A percentile compares a stretch with the other conserved stretches of the same genome.
phyloP scores from a whole-genome alignment of 2,797 vertebrate genomes.

The Brachyrhaphis roseni region DNA sequence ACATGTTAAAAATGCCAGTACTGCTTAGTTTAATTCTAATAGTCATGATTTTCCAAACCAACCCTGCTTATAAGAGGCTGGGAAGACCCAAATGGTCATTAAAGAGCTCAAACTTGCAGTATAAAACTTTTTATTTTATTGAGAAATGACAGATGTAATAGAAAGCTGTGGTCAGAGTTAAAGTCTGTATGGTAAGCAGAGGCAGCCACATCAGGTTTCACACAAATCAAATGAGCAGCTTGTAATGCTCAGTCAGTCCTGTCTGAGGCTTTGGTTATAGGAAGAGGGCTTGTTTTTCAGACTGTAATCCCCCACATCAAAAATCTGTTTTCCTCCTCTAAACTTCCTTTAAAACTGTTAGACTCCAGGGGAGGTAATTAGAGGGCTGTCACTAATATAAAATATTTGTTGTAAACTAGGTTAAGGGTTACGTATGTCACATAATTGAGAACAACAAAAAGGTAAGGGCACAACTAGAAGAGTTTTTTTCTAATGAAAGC shows the following conservation, averaged over 20 bases:
- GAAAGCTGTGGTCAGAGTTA: conserved; percentile 25
- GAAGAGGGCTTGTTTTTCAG: conserved; percentile 28
- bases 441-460: neutral
- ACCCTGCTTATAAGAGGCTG: neutral
- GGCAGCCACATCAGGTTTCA: conserved; percentile 43
- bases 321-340: fast-evolving
- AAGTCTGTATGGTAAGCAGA: conserved; percentile 17
- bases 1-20: neutral
- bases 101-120: conserved; percentile 20
- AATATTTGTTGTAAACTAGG: neutral
- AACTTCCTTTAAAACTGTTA: conserved; percentile 1
- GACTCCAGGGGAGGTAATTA: neutral
- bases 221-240: conserved; percentile 19
- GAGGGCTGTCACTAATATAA: neutral
- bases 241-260: conserved; percentile 11
- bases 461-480: neutral
- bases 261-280: conserved; percentile 8
- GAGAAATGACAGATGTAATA: conserved; percentile 24
- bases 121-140: conserved; percentile 28
- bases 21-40: neutral
- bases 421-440: neutral
- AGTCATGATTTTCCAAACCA: neutral
- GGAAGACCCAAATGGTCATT: neutral
- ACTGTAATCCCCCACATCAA: conserved; percentile 14
- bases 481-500: neutral